A percentile compares a stretch with the other conserved stretches of the same genome.
These are phyloP conservation scores for Temnothorax curvispinosus DNA, from an alignment of 1,140 invertebrate genomes.

Conservation along the genomic window DNA sequence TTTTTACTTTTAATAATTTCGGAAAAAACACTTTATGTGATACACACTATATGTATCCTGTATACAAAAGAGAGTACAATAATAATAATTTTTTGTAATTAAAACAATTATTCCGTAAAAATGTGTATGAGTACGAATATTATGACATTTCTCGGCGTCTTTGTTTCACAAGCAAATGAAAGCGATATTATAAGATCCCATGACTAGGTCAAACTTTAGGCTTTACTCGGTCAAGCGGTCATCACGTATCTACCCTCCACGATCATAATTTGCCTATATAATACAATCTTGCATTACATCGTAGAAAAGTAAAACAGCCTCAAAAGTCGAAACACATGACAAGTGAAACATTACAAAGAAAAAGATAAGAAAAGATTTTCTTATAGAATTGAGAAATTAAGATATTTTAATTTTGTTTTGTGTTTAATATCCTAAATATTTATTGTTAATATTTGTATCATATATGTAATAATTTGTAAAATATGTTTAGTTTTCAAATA, in stretches of 20 bases:
- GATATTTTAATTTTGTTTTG: neutral
- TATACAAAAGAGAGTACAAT: neutral
- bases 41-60: neutral
- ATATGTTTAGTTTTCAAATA: neutral
- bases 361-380: neutral
- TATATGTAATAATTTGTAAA: neutral
- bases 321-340: neutral
- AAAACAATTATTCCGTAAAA: neutral
- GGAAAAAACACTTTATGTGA: too few relatives aligned
- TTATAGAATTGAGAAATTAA: neutral
- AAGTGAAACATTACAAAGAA: neutral
- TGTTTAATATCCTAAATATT: neutral
- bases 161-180: neutral
- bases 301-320: neutral
- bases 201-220: slow-evolving; percentile 72
- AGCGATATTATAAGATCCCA: neutral
- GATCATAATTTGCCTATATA: slow-evolving; percentile 55
- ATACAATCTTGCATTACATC: neutral
- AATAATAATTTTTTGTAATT: neutral
- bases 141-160: neutral
- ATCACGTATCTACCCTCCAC: slow-evolving; percentile 70
- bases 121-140: neutral
- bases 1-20: too few relatives aligned
- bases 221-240: slow-evolving; percentile 77
- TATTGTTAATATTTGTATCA: neutral